Evolutionary conservation across 2,797 vertebrate species (phyloP), one percentile per base, ranked within the genome.

Genomic region (Eulemur albifrons): DNA sequence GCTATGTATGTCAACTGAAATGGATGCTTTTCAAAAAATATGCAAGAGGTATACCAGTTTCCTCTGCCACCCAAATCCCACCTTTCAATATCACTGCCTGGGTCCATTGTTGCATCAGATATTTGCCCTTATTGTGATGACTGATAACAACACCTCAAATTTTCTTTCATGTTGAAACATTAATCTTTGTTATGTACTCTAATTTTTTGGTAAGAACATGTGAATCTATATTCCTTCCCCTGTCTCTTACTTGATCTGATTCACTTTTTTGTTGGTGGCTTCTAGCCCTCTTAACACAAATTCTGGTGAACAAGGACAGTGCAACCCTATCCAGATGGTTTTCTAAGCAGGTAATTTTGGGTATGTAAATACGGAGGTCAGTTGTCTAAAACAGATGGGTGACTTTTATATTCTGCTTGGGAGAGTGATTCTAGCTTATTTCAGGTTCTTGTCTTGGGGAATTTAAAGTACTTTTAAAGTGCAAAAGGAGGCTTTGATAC

Each of bases 281-380:
- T 86, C 63, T 35, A 81, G 38, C 27, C 20, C 25, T 87, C 43
- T 65, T 93, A 77, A 63, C 69, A 87, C 76, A 88, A 92, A 81
- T 88, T 48, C 67, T 94, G 90, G 38, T 50, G 73, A 92, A 92
- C 4, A 61, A 80, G 80, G 54, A 40, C 43, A 59, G 17, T 81
- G 59, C 69, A 67, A 76, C 40, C 59, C 48, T 84, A 30, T 93
- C 83, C 89, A 95, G 80, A 87, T 77, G 89, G 89, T 70, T 95
- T 82, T 83, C 40, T 72, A 63, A 84, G 52, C 82, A 94, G 76
- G 65, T 87, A 91, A 40, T 67, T 95, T 90, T 3, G 50, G 25
- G 27, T 84, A 79, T 80, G 63, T 93, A 95, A 97, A 76, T 67
- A 83, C 2, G 8, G n/a, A 93, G 75, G 79, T 93, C 70, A 67